These are phyloP conservation scores for Platycnemis pennipes DNA, from an alignment of 2,888 invertebrate species.

Conservation along the genomic window DNA sequence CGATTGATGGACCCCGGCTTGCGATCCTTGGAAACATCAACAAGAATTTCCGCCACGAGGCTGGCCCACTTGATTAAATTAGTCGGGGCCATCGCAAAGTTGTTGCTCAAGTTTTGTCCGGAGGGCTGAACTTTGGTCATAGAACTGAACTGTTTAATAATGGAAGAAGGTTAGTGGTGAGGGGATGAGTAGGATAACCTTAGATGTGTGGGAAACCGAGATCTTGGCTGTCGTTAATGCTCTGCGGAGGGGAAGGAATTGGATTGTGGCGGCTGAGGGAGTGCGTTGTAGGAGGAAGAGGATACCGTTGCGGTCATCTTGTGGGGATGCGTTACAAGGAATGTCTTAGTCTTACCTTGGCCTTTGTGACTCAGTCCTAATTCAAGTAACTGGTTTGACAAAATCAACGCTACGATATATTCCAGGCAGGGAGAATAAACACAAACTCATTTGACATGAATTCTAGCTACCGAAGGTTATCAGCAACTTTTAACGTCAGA, in stretches of 20 bases:
- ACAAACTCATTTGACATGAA: too few species aligned
- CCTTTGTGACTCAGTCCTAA: neutral
- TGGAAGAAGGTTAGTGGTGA: neutral
- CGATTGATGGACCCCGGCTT: neutral
- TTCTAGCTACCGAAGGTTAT: too few species aligned
- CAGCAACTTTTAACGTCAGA: too few species aligned
- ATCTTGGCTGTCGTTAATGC: neutral
- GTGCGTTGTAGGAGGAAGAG: neutral
- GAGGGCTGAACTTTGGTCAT: neutral
- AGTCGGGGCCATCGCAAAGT: neutral
- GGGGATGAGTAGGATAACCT: neutral
- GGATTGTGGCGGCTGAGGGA: neutral
- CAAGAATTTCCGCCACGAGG: neutral
- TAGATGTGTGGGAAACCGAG: neutral
- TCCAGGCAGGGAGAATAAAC: too few species aligned
- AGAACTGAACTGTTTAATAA: conserved; percentile 10
- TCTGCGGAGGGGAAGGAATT: neutral
- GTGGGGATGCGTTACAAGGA: neutral
- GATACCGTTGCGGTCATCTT: neutral
- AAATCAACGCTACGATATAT: too few species aligned
- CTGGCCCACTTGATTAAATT: neutral
- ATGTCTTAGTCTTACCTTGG: neutral
- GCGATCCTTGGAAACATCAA: neutral
- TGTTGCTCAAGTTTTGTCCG: neutral
- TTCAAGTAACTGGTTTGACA: too few species aligned